A percentile compares a stretch with the other conserved stretches of the same genome.
Conservation (phyloP, 2,888 invertebrate genomes). For the Hypena proboscidalis region DNA sequence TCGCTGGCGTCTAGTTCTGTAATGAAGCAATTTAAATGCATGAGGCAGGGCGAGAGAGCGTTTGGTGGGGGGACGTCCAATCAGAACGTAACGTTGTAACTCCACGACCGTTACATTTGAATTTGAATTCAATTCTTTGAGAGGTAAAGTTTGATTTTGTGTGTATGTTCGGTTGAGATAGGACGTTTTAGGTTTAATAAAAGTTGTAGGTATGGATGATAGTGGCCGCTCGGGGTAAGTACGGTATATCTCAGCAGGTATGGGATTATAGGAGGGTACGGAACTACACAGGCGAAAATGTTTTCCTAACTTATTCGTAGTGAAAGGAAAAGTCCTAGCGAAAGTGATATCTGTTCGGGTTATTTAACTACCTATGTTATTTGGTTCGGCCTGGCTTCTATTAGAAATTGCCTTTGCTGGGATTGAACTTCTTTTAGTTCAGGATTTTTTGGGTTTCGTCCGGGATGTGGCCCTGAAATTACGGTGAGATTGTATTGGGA, state of each 20-base stretch:
- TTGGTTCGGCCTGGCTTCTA: slow-evolving; percentile 24
- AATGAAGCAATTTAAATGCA: slow-evolving; percentile 87
- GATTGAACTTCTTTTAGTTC: slow-evolving; percentile 1
- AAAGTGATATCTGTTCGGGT: slow-evolving; percentile 71
- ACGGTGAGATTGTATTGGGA: slow-evolving; percentile 17
- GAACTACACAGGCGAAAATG: slow-evolving; percentile 77
- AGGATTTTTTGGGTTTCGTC: neutral
- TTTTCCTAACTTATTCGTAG: slow-evolving; percentile 81
- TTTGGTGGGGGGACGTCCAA: slow-evolving; percentile 72
- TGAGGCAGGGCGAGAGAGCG: slow-evolving; percentile 84
- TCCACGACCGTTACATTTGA: slow-evolving; percentile 22
- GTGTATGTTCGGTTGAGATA: slow-evolving; percentile 18
- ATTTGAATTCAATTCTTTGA: slow-evolving; percentile 23
- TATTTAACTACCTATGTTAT: slow-evolving; percentile 33
- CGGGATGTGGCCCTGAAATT: slow-evolving; percentile 3
- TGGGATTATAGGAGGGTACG: slow-evolving; percentile 79
- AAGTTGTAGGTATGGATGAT: slow-evolving; percentile 79
- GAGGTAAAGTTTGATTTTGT: slow-evolving; percentile 19
- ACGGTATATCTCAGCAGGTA: slow-evolving; percentile 83
- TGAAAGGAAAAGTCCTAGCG: slow-evolving; percentile 79
- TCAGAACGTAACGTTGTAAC: slow-evolving; percentile 52
- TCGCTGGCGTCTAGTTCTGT: slow-evolving; percentile 78
- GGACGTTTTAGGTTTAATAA: slow-evolving; percentile 23
- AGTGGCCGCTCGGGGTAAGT: slow-evolving; percentile 81
- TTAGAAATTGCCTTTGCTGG: slow-evolving; percentile 7